Base-by-base conservation (phyloP, 2,888 invertebrate species). In the Polylopha cassiicola region DNA sequence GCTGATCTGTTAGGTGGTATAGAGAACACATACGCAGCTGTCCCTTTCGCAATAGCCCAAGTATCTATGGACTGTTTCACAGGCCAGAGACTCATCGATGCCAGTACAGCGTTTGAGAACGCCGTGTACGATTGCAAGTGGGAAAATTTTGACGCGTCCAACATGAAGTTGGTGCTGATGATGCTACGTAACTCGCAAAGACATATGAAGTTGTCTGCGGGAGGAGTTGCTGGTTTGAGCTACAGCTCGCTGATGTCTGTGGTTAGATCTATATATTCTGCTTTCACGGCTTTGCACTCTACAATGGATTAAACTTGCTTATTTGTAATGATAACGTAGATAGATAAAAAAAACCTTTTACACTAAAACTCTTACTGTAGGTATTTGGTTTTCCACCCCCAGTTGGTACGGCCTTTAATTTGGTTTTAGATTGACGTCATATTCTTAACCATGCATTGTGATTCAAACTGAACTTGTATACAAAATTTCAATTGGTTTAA, bases 121-220 rank as follows among this genome's bases (percentile, higher is more conserved):
- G 65, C 77, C 0, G 62, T 78, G 0, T 79, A 77, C 15, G 53
- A 55, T 26, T 73, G 72, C 17, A 61, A 69, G 18, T 81, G 79
- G 79, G 78, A 79, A 48, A 68, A 71, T 14, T 77, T 76, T 13
- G 61, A 73, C 33, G 55, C 44, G 1, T 8, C 37, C 1, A 79
- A 78, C 30, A 72, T 58, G 66, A 73, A 62, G 37, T 66, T 63
- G 6, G 62, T 78, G 1, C 39, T 64, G 5, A 23, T 76, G 3
- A 66, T 78, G 45, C 48, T 79, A 13, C 65, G 62, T 37, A 70
- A 52, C 32, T 50, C 77, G 0, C 80, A 79, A 46, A 78, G 65
- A 39, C 66, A 64, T 0, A 34, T 76, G 47, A 54, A 44, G 0
- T 21, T 79, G 8, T 69, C 77, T 1, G 77, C 76, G 0, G 79